phyloP scores from a whole-genome alignment of 2,113 vertebrate species.

The Anoura caudifer region DNA sequence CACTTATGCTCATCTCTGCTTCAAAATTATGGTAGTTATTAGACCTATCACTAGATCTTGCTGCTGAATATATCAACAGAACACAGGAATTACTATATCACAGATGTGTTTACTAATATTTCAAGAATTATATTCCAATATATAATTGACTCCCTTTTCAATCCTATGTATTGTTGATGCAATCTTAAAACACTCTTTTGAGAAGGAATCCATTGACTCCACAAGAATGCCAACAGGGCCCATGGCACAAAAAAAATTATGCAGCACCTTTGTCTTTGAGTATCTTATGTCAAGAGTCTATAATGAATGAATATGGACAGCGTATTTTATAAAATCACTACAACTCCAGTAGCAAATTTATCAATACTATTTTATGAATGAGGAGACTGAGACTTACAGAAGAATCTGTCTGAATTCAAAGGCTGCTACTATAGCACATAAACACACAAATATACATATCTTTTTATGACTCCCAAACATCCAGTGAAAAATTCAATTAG shows the following conservation, averaged over 20 bases:
- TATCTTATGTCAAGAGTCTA: background rate
- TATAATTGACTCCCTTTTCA: conserved; percentile 15
- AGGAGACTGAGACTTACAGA: background rate
- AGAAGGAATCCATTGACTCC: conserved; percentile 5
- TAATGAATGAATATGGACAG: background rate
- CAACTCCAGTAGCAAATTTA: background rate
- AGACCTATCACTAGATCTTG: background rate
- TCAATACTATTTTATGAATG: background rate
- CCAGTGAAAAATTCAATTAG: conserved; percentile 59
- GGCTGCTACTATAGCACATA: background rate
- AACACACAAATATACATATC: background rate
- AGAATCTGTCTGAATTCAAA: conserved; percentile 39
- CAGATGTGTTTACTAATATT: conserved; percentile 20
- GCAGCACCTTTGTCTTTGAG: background rate
- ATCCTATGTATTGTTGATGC: background rate
- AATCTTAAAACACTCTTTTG: conserved; percentile 26
- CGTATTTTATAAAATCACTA: background rate
- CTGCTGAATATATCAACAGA: background rate
- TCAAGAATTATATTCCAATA: background rate
- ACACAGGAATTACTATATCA: background rate
- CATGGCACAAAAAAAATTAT: background rate
- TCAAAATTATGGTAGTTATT: conserved; percentile 29
- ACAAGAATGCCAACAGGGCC: background rate
- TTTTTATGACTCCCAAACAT: conserved; percentile 57
- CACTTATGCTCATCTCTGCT: conserved; percentile 21